These are phyloP conservation scores for Drosophila murphyi DNA, from an alignment of 1,140 invertebrate genomes.

Conservation along the genomic window DNA sequence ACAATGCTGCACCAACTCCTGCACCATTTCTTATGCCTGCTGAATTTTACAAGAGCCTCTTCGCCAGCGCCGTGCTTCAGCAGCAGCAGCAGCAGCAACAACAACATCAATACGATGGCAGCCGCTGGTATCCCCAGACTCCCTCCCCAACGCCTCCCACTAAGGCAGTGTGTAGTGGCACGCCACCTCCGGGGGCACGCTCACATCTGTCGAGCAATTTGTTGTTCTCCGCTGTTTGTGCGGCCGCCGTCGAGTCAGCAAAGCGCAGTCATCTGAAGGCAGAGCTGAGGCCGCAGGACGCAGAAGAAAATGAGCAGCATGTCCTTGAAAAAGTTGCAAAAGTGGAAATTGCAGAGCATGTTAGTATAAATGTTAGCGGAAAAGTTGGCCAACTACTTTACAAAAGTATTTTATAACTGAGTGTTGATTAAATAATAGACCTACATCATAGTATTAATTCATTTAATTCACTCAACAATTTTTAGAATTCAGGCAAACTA, in stretches of 20 bases:
- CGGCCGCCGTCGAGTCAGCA: constrained; percentile 55
- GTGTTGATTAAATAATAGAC: constrained; percentile 20
- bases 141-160: constrained; percentile 42
- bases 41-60: constrained; percentile 91
- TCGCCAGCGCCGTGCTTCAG: constrained; percentile 88
- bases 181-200: constrained; percentile 30
- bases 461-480: too few relatives aligned
- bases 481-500: too few relatives aligned
- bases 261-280: constrained; percentile 52
- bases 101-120: constrained; percentile 44
- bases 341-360: constrained; percentile 16
- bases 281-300: constrained; percentile 43
- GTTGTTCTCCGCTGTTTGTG: constrained; percentile 70
- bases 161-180: neutral
- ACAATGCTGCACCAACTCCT: constrained; percentile 39
- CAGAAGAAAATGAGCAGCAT: constrained; percentile 11
- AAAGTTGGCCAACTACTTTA: constrained; percentile 19
- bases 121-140: constrained; percentile 45
- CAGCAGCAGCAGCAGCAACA: constrained; percentile 57
- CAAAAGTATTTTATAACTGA: constrained; percentile 19
- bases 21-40: constrained; percentile 88
- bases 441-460: neutral
- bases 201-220: constrained; percentile 74
- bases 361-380: constrained; percentile 52
- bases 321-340: neutral